Evolutionary conservation across 2,113 vertebrate species (phyloP).

Genomic region (Bubo blakistoni): DNA sequence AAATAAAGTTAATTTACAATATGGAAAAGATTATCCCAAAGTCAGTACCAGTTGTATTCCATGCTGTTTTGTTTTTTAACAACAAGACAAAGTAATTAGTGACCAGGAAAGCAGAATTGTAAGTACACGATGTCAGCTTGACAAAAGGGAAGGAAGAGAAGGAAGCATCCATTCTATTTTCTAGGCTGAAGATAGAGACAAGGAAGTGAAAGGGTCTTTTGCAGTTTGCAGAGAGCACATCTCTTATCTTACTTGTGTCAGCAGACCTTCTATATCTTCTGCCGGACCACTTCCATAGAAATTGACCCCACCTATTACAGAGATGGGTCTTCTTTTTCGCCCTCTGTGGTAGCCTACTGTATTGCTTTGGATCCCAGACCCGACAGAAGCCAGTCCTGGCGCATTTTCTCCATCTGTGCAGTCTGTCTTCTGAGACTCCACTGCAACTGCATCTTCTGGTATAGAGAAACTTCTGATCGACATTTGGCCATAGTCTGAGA

Average conservation of each 20-base stretch:
- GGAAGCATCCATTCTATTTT: slow-evolving; percentile 55
- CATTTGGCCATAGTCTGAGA: slow-evolving; percentile 91
- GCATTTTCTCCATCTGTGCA: slow-evolving; percentile 42
- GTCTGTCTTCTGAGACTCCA: slow-evolving; percentile 51
- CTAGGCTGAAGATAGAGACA: slow-evolving; percentile 52
- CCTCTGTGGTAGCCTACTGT: slow-evolving; percentile 54
- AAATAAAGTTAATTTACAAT: slow-evolving; percentile 54
- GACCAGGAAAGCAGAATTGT: slow-evolving; percentile 32
- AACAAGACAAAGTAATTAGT: slow-evolving; percentile 56
- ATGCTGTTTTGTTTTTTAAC: slow-evolving; percentile 26
- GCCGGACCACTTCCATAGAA: slow-evolving; percentile 73
- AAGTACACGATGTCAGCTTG: neutral
- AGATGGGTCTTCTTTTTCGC: slow-evolving; percentile 82
- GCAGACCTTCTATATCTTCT: slow-evolving; percentile 79
- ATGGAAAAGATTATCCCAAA: neutral
- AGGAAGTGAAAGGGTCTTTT: slow-evolving; percentile 38
- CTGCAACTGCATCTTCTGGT: slow-evolving; percentile 81
- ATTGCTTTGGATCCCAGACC: slow-evolving; percentile 5
- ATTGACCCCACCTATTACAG: slow-evolving; percentile 85
- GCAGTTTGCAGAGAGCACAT: slow-evolving; percentile 52
- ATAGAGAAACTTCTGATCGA: slow-evolving; percentile 82
- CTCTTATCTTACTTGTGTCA: slow-evolving; percentile 87
- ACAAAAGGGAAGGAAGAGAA: slow-evolving; percentile 56
- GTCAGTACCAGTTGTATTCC: slow-evolving; percentile 14
- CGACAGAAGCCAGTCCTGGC: neutral